These are phyloP conservation scores for Metellina segmentata DNA, from an alignment of 2,888 invertebrate genomes.

Conservation along the genomic window DNA sequence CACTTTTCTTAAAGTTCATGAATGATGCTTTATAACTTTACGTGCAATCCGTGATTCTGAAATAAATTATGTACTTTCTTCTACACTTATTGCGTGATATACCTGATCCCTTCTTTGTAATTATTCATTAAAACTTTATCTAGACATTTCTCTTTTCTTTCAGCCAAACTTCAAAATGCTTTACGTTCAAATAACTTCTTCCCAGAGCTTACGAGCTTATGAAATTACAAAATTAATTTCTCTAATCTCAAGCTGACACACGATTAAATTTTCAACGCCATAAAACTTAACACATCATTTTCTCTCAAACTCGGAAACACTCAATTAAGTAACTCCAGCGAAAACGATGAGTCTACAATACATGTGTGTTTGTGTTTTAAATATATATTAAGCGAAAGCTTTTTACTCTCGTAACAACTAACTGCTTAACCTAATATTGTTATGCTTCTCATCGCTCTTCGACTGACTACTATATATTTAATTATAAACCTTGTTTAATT, in stretches of 20 bases:
- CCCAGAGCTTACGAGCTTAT: neutral
- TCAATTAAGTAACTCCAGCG: constrained; percentile 25
- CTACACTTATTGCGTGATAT: no score
- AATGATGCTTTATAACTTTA: no score
- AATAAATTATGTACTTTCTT: no score
- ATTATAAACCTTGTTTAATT: constrained; percentile 35
- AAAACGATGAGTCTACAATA: constrained; percentile 22
- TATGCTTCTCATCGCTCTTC: constrained; percentile 15
- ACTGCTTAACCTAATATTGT: constrained; percentile 23
- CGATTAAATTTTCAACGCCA: constrained; percentile 43
- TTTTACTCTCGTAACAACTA: constrained; percentile 2
- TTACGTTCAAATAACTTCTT: neutral
- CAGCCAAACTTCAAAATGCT: neutral
- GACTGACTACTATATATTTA: constrained; percentile 17
- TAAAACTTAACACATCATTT: constrained; percentile 41
- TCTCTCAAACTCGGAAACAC: neutral
- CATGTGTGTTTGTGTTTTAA: constrained; percentile 1
- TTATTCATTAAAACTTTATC: neutral
- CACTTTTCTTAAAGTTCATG: no score
- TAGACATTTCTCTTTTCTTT: neutral
- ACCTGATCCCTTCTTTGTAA: neutral
- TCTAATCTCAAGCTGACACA: neutral
- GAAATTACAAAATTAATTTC: constrained; percentile 45
- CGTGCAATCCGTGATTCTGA: no score
- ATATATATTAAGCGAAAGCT: constrained; percentile 1